Conservation (phyloP, 2,797 vertebrate genomes). For the Molossus alvarezi region DNA sequence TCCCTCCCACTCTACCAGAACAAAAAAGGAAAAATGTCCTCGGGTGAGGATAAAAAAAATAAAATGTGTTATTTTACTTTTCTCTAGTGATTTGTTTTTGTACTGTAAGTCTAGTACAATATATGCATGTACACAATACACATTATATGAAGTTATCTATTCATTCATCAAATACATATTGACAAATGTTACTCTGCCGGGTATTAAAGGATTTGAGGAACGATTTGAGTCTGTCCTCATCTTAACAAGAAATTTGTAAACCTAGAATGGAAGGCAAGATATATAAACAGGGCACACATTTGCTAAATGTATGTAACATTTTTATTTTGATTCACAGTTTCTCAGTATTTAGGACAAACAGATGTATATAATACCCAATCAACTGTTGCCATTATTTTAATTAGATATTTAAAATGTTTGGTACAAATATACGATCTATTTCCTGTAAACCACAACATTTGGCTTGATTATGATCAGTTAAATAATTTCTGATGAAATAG, state of each 20-base stretch:
- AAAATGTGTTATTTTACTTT: background rate
- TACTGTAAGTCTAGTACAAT: no score
- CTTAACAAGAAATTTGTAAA: background rate
- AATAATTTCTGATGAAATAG: background rate
- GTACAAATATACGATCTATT: background rate
- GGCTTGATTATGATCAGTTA: background rate
- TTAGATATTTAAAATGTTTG: background rate
- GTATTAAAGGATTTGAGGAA: background rate
- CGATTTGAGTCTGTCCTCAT: background rate
- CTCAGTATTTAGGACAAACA: background rate
- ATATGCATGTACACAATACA: background rate
- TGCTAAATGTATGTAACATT: background rate
- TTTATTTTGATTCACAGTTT: background rate
- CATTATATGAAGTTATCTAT: background rate
- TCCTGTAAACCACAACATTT: background rate
- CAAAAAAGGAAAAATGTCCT: no score
- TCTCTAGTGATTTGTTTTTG: background rate
- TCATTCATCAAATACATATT: background rate
- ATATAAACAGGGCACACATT: background rate
- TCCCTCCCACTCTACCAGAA: no score
- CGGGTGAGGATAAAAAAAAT: no score
- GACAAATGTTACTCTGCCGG: background rate
- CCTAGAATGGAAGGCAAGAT: background rate
- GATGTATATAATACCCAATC: background rate
- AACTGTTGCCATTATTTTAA: background rate